Base-by-base conservation (phyloP, 2,888 invertebrate genomes). In the Oscheius sp. region DNA sequence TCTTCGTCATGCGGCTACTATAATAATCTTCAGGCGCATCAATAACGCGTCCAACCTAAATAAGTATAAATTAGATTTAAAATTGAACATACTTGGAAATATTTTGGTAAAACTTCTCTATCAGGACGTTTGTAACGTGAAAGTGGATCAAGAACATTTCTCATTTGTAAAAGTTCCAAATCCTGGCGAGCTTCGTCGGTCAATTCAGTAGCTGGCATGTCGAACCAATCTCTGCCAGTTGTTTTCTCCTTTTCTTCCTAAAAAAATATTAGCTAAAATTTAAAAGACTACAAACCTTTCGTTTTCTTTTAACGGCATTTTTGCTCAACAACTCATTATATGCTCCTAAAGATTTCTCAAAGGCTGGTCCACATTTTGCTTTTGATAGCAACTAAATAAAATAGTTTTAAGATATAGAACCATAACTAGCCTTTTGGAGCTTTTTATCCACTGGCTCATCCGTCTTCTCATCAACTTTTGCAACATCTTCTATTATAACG, bases 81-180 rank as follows among this genome's bases (percentile, higher is more conserved):
- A n/a, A n/a, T n/a, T n/a, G n/a, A 50, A 33, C 53, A 6, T 12
- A 37, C 93, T 90, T 94, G 93, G 88, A 96, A 96, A 87, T 93
- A 96, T 88, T 96, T 96, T 0, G 96, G 96, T 34, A 94, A 85
- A 0, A 91, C 91, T 88, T 92, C 92, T 78, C 94, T 93, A 65
- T 85, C 84, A 87, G 93, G 94, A 84, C 93, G 93, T 88, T 96
- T 96, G 89, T 96, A 97, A 88, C 96, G 96, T 78, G 92, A 92
- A 87, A 95, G 95, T 0, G 95, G 93, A 89, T 97, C 92, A 31
- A 84, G 31, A 0, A 91, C 93, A 0, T 93, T 92, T 82, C 97
- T 91, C 95, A 97, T 95, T 88, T 93, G 92, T 1, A 98, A 89
- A 12, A 96, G 89, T 88, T 93, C 91, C 12, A 98, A 89, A 88